Evolutionary conservation across 1,140 invertebrate species (phyloP).

Genomic region (Drosophila santomea): DNA sequence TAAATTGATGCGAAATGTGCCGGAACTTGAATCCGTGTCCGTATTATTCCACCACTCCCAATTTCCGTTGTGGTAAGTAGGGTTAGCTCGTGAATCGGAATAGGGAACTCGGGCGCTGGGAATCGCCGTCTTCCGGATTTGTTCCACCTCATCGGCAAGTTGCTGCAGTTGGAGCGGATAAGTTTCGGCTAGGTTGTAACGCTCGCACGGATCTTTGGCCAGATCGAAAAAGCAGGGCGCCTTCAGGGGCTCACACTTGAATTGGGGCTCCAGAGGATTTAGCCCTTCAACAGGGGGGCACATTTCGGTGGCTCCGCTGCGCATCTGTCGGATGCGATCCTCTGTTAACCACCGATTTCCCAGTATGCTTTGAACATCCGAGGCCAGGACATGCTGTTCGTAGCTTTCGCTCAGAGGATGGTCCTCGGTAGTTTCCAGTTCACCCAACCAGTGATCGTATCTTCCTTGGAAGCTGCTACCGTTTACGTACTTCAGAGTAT

Average conservation of each 20-base stretch:
- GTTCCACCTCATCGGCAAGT: conserved; percentile 64
- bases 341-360: conserved; percentile 36
- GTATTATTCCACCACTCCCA: conserved; percentile 78
- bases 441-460: conserved; percentile 86
- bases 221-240: conserved; percentile 91
- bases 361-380: conserved; percentile 61
- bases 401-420: conserved; percentile 53
- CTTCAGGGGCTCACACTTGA: conserved; percentile 83
- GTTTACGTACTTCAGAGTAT: conserved; percentile 90
- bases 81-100: conserved; percentile 53
- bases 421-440: conserved; percentile 32
- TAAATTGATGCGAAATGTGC: background rate
- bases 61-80: conserved; percentile 48
- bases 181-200: conserved; percentile 87
- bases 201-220: conserved; percentile 91
- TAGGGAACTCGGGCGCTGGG: conserved; percentile 41
- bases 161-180: conserved; percentile 59
- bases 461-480: conserved; percentile 85
- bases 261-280: conserved; percentile 43
- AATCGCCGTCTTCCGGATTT: conserved; percentile 40
- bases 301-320: conserved; percentile 85
- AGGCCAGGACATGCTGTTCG: conserved; percentile 57
- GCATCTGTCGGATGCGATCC: conserved; percentile 80
- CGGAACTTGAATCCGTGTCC: conserved; percentile 9
- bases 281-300: conserved; percentile 51